Evolutionary conservation across 2,113 vertebrate genomes (phyloP), one percentile per base, ranked within the genome.

Genomic region (Chauna torquata): DNA sequence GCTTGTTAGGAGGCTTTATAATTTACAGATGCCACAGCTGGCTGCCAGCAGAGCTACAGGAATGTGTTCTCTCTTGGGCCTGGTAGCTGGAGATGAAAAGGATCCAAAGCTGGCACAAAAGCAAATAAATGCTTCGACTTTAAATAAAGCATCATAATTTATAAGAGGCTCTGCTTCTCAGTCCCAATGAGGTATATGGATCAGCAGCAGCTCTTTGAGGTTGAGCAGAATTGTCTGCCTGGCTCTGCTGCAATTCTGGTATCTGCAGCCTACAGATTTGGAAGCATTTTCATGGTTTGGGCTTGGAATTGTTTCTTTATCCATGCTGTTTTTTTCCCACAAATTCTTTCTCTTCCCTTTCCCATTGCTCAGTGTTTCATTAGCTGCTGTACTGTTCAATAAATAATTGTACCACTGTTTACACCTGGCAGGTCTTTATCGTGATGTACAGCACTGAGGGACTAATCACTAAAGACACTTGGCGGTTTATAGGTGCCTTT

Each of bases 141-240:
- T 98, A 98, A 98, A 97, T 98, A 98, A 98, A 98, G 98, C 96
- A 97, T 97, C 94, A 95, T 98, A 97, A 98, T 98, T 98, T 98
- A 98, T 97, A 97, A 96, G 91, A 97, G 93, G 81, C 87, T 97
- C 72, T 95, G 88, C 81, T 91, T 96, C 97, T 95, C 85, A 91
- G 13, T 95, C 94, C 97, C 97, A 89, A 8, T 30, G 94, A 98
- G 96, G 93, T 95, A 75, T 66, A 70, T 27, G 86, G 96, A 96
- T 97, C 97, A 95, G 90, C 93, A 97, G 94, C 93, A 96, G 97
- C 95, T 94, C 96, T 98, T 97, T 97, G 97, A 98, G 97, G 72
- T 89, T 94, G 82, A 96, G 85, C 72, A 42, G 93, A 97, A 97
- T 93, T 97, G 97, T 94, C 93, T 89, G 54, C 75, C 93, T 96